phyloP scores from a whole-genome alignment of 2,113 vertebrate genomes.

The Pomatorhinus ruficollis region DNA sequence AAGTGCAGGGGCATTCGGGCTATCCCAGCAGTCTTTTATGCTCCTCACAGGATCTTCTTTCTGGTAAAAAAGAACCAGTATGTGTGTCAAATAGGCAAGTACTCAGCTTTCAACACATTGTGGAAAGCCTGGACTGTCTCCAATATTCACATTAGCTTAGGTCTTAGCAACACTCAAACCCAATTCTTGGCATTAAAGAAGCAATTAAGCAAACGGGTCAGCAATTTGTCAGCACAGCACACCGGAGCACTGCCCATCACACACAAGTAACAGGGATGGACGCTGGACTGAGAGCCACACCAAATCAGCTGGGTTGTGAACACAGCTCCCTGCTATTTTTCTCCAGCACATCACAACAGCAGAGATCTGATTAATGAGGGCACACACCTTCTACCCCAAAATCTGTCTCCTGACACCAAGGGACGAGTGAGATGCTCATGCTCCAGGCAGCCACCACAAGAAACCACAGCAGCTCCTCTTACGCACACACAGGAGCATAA shows the following conservation, averaged over 20 bases:
- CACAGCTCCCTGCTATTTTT: neutral
- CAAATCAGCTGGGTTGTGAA: neutral
- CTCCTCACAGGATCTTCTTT: conserved; percentile 84
- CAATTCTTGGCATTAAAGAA: neutral
- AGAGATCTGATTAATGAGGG: neutral
- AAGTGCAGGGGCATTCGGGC: conserved; percentile 82
- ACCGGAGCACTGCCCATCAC: neutral
- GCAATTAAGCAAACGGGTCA: neutral
- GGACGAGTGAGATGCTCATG: accelerated
- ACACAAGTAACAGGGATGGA: neutral
- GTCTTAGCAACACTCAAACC: neutral
- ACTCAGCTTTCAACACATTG: neutral
- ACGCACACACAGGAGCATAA: accelerated
- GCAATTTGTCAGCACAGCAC: neutral
- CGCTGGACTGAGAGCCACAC: neutral
- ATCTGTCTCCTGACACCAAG: neutral
- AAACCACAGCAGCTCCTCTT: neutral
- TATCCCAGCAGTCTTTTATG: conserved; percentile 84
- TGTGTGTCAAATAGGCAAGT: neutral
- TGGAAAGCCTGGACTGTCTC: neutral
- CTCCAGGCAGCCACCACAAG: neutral
- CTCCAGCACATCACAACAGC: neutral
- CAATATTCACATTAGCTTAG: conserved; percentile 17
- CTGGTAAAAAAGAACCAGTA: conserved; percentile 64
- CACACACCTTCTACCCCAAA: neutral